Evolutionary conservation across 2,797 vertebrate species (phyloP), one percentile per base, ranked within the genome.

Genomic region (Molossus alvarezi): DNA sequence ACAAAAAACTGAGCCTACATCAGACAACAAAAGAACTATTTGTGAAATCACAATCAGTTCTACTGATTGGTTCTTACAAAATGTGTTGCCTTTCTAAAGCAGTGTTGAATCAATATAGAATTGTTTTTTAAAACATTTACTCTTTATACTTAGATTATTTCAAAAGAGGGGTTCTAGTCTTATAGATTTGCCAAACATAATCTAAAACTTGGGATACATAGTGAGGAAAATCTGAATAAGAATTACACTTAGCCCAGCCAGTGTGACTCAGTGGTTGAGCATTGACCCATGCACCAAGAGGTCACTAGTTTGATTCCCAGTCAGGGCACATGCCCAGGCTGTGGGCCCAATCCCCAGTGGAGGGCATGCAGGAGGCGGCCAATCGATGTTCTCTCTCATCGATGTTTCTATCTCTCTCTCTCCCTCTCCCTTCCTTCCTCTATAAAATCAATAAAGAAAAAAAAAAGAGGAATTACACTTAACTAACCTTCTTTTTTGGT

Each of bases 101-200:
- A 72, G n/a, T 45, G 21, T 15, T 87, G 20, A 65, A 55, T 15
- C 33, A 77, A 80, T 69, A 85, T 2, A 71, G n/a, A n/a, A 69
- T 37, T 90, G 3, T 71, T n/a, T 76, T 84, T 84, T 37, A n/a
- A 79, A 72, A 64, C 23, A 37, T 79, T 57, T 14, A 57, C 37
- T 65, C 64, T 72, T 92, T 72, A 85, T n/a, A 75, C 41, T 85
- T 41, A 86, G 17, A n/a, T 90, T 90, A 58, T 72, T 95, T 75
- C 69, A 71, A 92, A 64, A 76, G 64, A 29, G 29, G 55, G 12
- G 33, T 25, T 95, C 62, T 25, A 67, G n/a, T 37, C 48, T 88
- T 80, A 4, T 2, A 41, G 9, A 77, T 94, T 29, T 90, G 57
- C 33, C 57, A 69, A 72, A 77, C 1, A 62, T 25, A 95, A 37